Conservation (phyloP, 2,113 vertebrate genomes). For the Rhinopomastus cyanomelas region DNA sequence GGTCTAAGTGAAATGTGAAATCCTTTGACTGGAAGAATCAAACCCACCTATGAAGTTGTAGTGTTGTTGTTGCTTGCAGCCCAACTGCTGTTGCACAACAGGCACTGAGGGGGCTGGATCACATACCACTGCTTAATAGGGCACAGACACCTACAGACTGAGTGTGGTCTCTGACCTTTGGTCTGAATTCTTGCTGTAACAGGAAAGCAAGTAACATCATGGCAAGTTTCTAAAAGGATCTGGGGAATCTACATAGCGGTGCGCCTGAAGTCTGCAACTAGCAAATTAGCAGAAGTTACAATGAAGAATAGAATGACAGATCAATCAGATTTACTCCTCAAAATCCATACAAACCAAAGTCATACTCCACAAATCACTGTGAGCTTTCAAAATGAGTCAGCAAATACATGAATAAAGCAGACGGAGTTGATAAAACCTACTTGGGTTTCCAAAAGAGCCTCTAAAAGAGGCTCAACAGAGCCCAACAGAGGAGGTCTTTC, state of each 20-base stretch:
- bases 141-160: neutral
- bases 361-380: neutral
- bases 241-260: neutral
- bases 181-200: neutral
- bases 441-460: neutral
- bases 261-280: neutral
- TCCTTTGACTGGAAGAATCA: neutral
- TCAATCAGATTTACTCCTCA: neutral
- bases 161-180: neutral
- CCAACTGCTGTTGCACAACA: neutral
- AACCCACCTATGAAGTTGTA: accelerated
- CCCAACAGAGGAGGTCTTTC: neutral
- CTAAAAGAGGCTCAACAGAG: neutral
- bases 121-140: neutral
- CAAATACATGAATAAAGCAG: neutral
- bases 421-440: neutral
- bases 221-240: neutral
- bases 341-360: neutral
- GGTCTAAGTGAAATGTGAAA: neutral
- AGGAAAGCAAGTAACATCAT: neutral
- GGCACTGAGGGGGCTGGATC: neutral
- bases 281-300: neutral
- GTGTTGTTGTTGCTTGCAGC: neutral
- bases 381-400: neutral
- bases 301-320: neutral